Conservation (phyloP, 2,888 invertebrate genomes). For the Dicyrtoma fusca region DNA sequence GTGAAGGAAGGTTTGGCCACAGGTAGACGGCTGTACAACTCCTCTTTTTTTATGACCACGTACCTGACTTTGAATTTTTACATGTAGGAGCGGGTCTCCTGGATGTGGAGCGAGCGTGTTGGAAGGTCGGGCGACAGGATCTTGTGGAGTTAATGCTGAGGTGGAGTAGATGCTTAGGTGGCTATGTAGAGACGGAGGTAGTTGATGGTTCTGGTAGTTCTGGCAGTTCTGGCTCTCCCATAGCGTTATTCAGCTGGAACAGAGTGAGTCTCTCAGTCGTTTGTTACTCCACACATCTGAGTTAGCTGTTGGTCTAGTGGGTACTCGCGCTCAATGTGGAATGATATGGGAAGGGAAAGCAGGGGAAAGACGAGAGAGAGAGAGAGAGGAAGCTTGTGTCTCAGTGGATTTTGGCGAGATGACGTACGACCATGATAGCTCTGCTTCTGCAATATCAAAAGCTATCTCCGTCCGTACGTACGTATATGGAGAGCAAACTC, state of each 20-base stretch:
- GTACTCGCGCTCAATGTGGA: conserved; percentile 35
- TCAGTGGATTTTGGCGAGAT: conserved; percentile 40
- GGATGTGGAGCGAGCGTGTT: background rate
- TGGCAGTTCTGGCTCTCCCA: too few species aligned
- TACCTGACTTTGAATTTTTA: too few species aligned
- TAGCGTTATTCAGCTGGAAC: too few species aligned
- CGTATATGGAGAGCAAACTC: background rate
- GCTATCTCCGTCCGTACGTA: background rate
- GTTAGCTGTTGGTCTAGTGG: conserved; percentile 6
- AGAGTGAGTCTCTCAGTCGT: conserved; percentile 12
- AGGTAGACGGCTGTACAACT: conserved; percentile 17
- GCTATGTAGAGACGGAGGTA: too few species aligned
- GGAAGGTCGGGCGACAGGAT: background rate
- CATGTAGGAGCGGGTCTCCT: background rate
- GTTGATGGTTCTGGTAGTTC: too few species aligned
- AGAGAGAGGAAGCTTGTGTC: conserved; percentile 29
- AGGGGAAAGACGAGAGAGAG: conserved; percentile 34
- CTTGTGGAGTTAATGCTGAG: background rate
- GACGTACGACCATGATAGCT: conserved; percentile 37
- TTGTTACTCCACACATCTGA: conserved; percentile 25
- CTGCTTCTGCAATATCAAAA: background rate
- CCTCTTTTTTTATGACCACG: too few species aligned
- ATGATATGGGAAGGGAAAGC: conserved; percentile 31
- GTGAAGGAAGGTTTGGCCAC: conserved; percentile 24
- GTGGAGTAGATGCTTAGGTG: too few species aligned